Evolutionary conservation across 2,113 vertebrate genomes (phyloP), one percentile per base, ranked within the genome.

Genomic region (Megaleporinus macrocephalus): DNA sequence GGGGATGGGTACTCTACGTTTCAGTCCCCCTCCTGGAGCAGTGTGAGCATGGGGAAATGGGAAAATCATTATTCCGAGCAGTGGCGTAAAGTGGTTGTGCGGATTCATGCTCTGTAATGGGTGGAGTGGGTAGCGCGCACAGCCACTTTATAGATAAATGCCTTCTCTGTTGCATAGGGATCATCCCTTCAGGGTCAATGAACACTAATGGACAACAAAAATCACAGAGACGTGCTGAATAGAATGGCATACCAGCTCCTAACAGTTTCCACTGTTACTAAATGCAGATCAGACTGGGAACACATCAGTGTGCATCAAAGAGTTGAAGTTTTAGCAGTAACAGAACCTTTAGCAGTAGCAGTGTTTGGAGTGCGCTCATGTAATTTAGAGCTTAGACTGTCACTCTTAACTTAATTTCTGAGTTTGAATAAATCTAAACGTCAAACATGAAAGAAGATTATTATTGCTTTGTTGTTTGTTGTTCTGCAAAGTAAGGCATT

Each of bases 141-240:
- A 68, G 22, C 20, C 41, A 24, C 70, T 79, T 84, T 82, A 81
- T 82, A 36, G 79, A 80, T 84, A 82, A 76, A 82, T 82, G 79
- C 65, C 62, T 86, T 73, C 80, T 72, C 62, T 68, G 76, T 79
- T 83, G 78, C 49, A 73, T 27, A 15, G 73, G 66, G 85, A 76
- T 62, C 47, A 10, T 69, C 84, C 36, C 30, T 79, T 82, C 59
- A 84, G 65, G 85, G 83, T 79, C 85, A 87, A 79, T 82, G 72
- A 84, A 82, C 79, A 76, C 77, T 87, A 82, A 84, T 84, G 79
- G 80, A 80, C 68, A 20, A 68, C 1, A 78, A 71, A 65, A 76
- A 80, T 29, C 14, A 79, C 20, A 36, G 66, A 81, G 70, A 41
- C 47, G 53, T 76, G 55, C 74, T 44, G 78, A 69, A 62, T 61